A percentile compares a stretch with the other conserved stretches of the same genome.
Conservation (phyloP, 2,113 vertebrate genomes). For the Saiga tatarica region DNA sequence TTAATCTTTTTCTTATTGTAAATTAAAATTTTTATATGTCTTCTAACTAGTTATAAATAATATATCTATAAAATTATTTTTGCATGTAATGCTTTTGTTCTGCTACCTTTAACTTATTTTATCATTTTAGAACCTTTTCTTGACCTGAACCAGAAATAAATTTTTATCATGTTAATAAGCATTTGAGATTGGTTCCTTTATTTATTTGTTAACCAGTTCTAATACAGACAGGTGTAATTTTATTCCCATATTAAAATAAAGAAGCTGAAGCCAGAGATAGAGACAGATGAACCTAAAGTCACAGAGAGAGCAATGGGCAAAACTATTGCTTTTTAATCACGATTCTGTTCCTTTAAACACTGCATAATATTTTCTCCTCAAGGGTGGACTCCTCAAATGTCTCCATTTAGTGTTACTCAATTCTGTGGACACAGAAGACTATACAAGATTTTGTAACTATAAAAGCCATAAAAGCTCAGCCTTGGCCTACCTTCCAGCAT, state of each 20-base stretch:
- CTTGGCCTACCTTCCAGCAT: background rate
- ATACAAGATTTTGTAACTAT: background rate
- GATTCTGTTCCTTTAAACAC: background rate
- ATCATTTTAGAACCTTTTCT: slow-evolving; percentile 3
- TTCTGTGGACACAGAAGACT: background rate
- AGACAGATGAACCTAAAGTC: background rate
- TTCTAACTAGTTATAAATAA: background rate
- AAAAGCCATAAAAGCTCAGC: background rate
- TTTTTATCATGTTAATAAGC: background rate
- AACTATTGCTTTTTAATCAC: background rate
- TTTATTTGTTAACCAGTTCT: background rate
- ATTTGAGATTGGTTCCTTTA: slow-evolving; percentile 9
- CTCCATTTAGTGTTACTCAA: background rate
- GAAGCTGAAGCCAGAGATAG: background rate
- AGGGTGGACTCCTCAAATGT: background rate
- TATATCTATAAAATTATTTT: background rate
- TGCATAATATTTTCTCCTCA: background rate
- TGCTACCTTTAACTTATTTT: background rate
- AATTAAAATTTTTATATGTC: background rate
- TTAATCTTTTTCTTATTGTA: background rate
- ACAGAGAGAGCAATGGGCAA: background rate
- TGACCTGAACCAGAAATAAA: slow-evolving; percentile 1
- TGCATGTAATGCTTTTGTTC: background rate
- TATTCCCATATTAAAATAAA: background rate
- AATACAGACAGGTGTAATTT: background rate